Percentiles rank a stretch among this genome's conserved stretches.
These are phyloP conservation scores for Neoaliturus tenellus DNA, from an alignment of 2,888 invertebrate genomes.

Conservation along the genomic window DNA sequence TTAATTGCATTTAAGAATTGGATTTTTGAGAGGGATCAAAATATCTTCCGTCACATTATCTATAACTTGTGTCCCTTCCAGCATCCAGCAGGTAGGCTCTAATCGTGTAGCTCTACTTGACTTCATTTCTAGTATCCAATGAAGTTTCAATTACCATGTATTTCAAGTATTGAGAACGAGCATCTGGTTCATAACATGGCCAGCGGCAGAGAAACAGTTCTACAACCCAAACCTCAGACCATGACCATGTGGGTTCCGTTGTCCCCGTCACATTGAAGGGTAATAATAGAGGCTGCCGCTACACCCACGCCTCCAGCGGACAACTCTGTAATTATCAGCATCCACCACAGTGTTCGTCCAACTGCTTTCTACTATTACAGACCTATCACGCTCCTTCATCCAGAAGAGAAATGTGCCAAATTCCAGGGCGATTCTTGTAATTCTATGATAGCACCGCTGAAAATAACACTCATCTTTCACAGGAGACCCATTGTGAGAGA, in stretches of 20 bases:
- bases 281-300: slow-evolving; percentile 21
- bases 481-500: slow-evolving; percentile 15
- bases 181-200: not conserved
- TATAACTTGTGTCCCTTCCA: too few relatives aligned
- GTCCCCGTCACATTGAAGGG: not conserved
- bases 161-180: not conserved
- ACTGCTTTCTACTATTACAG: slow-evolving; percentile 33
- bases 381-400: slow-evolving; percentile 22
- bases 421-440: slow-evolving; percentile 20
- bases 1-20: too few relatives aligned
- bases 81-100: too few relatives aligned
- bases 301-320: slow-evolving; percentile 6
- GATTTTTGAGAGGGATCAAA: too few relatives aligned
- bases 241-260: slow-evolving; percentile 16
- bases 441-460: slow-evolving; percentile 1
- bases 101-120: too few relatives aligned
- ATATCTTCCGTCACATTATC: too few relatives aligned
- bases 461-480: slow-evolving; percentile 14
- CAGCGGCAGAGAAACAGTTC: slow-evolving; percentile 1
- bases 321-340: slow-evolving; percentile 22
- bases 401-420: slow-evolving; percentile 33
- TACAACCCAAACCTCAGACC: not conserved
- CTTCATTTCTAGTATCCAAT: too few relatives aligned
- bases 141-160: too few relatives aligned
- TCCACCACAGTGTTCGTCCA: not conserved